Evolutionary conservation across 1,140 invertebrate species (phyloP), one percentile per base, ranked within the genome.

Genomic region (Thaumatotibia leucotreta): DNA sequence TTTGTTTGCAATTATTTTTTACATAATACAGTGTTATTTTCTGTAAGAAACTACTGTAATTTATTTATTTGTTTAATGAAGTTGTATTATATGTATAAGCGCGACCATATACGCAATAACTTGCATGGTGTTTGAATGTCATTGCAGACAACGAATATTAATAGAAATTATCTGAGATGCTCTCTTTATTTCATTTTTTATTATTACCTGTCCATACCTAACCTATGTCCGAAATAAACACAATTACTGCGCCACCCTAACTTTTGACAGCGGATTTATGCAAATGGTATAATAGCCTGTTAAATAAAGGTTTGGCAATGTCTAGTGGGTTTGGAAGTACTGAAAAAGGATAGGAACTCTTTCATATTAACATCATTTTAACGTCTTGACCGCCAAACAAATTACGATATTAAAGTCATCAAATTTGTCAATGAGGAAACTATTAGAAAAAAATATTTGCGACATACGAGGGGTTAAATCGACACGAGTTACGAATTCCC

Each of bases 71-170:
- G 23, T n/a, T 54, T n/a, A 52, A 54, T 54, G 23, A 58, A 58
- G 24, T 58, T 58, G 52, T 58, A 27, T 29, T 58, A 58, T 54
- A 45, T 54, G 23, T 58, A 27, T 58, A 58, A 58, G 52, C 24
- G 24, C 52, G 52, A 58, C 52, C 52, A 31, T 58, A 14, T 58
- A 58, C 52, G 52, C 52, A 58, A 58, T 58, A 58, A 58, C 20
- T 49, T 58, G 24, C 27, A 24, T 29, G 52, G 52, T 58, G 52
- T 58, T 35, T 67, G 63, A 45, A 63, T 66, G 32, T 32, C 32
- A 63, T 31, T 29, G 50, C 63, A 70, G 65, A 73, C 75, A 77
- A 77, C 75, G 75, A 77, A 77, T 32, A 77, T 50, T 70, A 61
- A 72, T 70, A 64, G 70, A 75, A 70, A 70, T 63, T 75, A 73